Evolutionary conservation across 2,797 vertebrate species (phyloP).

Genomic region (Periparus ater): DNA sequence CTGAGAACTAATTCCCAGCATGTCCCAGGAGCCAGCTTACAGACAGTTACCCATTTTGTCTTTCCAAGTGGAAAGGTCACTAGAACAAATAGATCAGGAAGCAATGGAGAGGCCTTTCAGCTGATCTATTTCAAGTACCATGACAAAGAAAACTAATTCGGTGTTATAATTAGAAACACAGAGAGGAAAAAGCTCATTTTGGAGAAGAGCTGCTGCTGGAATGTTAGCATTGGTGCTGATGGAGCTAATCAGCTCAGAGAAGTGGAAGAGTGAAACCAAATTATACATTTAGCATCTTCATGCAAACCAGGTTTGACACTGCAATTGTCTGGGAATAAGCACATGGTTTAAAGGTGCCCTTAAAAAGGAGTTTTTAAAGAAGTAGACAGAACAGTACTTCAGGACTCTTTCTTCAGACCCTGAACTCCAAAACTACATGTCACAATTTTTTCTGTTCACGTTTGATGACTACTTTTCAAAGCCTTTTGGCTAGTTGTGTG

Average conservation of each 20-base stretch:
- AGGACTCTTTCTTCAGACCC: background rate
- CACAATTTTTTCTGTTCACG: background rate
- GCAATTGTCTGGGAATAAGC: background rate
- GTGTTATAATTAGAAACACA: conserved; percentile 44
- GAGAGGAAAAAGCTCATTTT: conserved; percentile 50
- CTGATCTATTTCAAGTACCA: conserved; percentile 48
- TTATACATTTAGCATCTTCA: conserved; percentile 13
- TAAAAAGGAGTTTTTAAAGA: background rate
- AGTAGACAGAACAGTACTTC: background rate
- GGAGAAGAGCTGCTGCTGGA: conserved; percentile 41
- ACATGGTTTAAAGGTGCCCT: conserved; percentile 15
- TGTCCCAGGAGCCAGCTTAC: conserved; percentile 40
- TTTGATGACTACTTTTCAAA: background rate
- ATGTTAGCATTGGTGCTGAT: background rate
- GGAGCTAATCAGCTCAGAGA: conserved; percentile 35
- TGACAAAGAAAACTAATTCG: conserved; percentile 60
- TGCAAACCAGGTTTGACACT: conserved; percentile 8
- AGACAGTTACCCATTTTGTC: conserved; percentile 30
- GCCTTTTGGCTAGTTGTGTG: background rate
- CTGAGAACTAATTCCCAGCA: conserved; percentile 43
- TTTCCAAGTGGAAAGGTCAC: conserved; percentile 63
- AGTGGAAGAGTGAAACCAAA: conserved; percentile 30
- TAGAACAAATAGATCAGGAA: conserved; percentile 15
- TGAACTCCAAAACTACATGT: background rate
- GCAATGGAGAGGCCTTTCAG: background rate